Percentiles rank a stretch among this genome's conserved stretches.
Evolutionary conservation across 2,113 vertebrate species (phyloP).

Genomic region (Chloebia gouldiae): DNA sequence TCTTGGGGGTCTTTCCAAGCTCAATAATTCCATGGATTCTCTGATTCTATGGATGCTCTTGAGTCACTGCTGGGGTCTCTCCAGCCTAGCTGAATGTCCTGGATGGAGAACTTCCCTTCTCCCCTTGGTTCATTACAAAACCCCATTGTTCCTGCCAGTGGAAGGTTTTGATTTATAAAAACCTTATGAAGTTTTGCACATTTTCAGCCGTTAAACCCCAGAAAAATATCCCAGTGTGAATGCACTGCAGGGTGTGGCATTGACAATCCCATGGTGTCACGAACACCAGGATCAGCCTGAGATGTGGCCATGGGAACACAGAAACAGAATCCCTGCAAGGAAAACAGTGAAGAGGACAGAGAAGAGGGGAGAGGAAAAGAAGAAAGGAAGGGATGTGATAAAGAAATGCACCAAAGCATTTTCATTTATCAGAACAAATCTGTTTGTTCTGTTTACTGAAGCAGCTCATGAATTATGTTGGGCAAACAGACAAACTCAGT

Average conservation of each 20-base stretch:
- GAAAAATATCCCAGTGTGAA: not conserved
- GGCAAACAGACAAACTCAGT: slow-evolving; percentile 37
- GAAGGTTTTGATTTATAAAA: not conserved
- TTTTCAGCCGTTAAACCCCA: not conserved
- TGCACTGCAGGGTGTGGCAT: not conserved
- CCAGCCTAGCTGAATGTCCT: not conserved
- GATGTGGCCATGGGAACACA: not conserved
- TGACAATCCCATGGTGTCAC: not conserved
- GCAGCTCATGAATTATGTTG: slow-evolving; percentile 26
- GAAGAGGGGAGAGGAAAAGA: not conserved
- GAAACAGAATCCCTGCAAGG: not conserved
- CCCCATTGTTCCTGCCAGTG: not conserved
- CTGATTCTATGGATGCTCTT: not conserved
- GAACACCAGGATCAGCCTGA: not conserved
- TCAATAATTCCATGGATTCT: not conserved
- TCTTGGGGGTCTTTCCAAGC: not conserved
- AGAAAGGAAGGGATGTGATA: not conserved
- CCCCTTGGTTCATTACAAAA: not conserved
- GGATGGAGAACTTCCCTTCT: not conserved
- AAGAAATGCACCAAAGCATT: not conserved
- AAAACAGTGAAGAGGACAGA: not conserved
- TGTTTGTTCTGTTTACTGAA: slow-evolving; percentile 45
- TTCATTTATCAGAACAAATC: slow-evolving; percentile 45
- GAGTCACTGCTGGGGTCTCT: not conserved
- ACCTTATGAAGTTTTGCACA: not conserved